Percentiles rank a stretch among this genome's conserved stretches.
phyloP scores from a whole-genome alignment of 2,113 vertebrate genomes.

The Pteruthius melanotis region DNA sequence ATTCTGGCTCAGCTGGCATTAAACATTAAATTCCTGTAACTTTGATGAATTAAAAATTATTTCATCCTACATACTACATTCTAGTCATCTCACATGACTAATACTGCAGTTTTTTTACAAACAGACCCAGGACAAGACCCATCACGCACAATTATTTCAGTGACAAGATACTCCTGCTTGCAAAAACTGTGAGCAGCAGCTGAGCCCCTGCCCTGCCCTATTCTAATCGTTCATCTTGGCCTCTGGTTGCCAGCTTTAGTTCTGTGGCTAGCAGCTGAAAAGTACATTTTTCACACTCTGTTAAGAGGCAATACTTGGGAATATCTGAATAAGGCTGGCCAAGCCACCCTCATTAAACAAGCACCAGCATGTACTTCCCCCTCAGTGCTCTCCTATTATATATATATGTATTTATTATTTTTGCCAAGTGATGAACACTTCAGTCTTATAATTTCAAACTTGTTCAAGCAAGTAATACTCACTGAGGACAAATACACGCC shows the following conservation, averaged over 20 bases:
- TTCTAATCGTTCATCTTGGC: conserved; percentile 16
- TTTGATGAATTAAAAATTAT: not conserved
- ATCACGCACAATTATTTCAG: not conserved
- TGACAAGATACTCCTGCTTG: not conserved
- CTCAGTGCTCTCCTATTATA: not conserved
- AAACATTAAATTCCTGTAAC: not conserved
- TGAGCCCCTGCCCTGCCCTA: not conserved
- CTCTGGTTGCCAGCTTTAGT: not conserved
- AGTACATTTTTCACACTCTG: conserved; percentile 12
- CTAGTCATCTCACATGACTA: not conserved
- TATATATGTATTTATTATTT: not conserved
- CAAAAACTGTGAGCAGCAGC: not conserved
- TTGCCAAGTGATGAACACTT: conserved; percentile 36
- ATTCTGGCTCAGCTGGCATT: not conserved
- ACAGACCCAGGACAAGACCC: not conserved
- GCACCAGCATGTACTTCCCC: not conserved
- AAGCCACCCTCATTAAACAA: conserved; percentile 30
- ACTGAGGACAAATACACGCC: not conserved
- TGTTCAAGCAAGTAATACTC: conserved; percentile 53
- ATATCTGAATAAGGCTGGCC: conserved; percentile 21
- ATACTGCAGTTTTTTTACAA: not conserved
- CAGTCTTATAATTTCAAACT: conserved; percentile 24
- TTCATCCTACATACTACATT: not conserved
- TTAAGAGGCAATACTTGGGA: conserved; percentile 34
- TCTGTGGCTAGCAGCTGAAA: not conserved